phyloP scores from a whole-genome alignment of 1,140 invertebrate species.

The Rhopalosiphum padi region DNA sequence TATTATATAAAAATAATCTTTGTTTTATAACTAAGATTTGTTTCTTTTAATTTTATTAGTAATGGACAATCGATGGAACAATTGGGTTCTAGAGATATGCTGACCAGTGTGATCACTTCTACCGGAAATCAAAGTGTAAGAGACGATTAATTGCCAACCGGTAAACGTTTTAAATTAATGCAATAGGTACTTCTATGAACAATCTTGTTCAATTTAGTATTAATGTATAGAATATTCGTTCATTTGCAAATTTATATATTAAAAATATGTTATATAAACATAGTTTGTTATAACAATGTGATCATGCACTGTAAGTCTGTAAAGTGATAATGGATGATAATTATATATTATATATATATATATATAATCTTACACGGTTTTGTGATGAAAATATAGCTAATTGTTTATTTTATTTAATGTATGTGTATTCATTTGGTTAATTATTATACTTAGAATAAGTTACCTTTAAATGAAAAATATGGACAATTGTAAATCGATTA shows the following conservation, averaged over 20 bases:
- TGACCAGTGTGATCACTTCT: conserved; percentile 49
- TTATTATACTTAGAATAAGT: not conserved
- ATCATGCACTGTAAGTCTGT: not conserved
- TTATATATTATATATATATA: not conserved
- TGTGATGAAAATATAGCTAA: conserved; percentile 9
- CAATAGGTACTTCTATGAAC: not conserved
- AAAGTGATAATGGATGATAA: not conserved
- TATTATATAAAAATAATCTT: not conserved
- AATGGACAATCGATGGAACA: conserved; percentile 35
- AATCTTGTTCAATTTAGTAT: not conserved
- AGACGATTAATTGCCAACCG: conserved; percentile 17
- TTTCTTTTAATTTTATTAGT: conserved; percentile 13
- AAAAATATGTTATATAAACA: not conserved
- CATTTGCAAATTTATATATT: not conserved
- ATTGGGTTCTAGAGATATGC: conserved; percentile 44
- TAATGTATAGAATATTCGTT: not conserved
- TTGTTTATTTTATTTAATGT: conserved; percentile 17
- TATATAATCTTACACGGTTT: not conserved
- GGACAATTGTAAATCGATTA: not conserved
- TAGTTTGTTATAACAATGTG: not conserved
- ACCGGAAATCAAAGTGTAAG: conserved; percentile 44
- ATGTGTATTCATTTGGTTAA: not conserved
- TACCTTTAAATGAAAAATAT: not conserved
- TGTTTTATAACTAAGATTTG: not conserved
- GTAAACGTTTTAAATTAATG: not conserved